Conservation (phyloP, 2,797 vertebrate species). For the Cyprinodon diabolis region DNA sequence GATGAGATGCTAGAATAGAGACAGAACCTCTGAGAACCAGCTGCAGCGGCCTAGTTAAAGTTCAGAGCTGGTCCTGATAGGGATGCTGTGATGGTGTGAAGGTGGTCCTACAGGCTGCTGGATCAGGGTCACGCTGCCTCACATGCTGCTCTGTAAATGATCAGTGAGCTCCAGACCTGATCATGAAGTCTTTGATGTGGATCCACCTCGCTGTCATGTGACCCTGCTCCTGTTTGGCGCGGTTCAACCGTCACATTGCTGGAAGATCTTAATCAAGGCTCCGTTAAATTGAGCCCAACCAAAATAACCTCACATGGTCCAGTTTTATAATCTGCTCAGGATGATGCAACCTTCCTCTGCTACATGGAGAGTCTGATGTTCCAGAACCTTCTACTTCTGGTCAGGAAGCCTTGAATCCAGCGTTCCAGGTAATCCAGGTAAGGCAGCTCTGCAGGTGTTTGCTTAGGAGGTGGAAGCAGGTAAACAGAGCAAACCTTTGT, state of each 20-base stretch:
- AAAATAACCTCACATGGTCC: slow-evolving; percentile 36
- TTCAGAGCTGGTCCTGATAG: too few species aligned
- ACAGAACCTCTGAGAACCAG: too few species aligned
- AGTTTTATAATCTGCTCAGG: slow-evolving; percentile 18
- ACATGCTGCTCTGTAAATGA: too few species aligned
- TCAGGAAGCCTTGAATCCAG: background rate
- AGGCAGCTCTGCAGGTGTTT: slow-evolving; percentile 36
- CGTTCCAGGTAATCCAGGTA: too few species aligned
- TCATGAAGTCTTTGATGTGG: background rate
- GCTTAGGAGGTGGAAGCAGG: slow-evolving; percentile 40
- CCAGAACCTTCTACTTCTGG: background rate
- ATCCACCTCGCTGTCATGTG: slow-evolving; percentile 16
- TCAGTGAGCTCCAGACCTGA: too few species aligned
- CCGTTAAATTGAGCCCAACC: slow-evolving; percentile 24
- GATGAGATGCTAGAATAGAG: too few species aligned
- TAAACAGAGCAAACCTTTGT: background rate
- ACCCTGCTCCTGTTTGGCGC: slow-evolving; percentile 15
- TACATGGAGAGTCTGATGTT: slow-evolving; percentile 22
- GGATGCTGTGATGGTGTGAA: too few species aligned
- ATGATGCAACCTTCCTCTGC: slow-evolving; percentile 17
- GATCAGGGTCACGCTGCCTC: too few species aligned
- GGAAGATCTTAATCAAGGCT: slow-evolving; percentile 21
- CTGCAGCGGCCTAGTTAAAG: too few species aligned
- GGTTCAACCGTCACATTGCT: slow-evolving; percentile 31
- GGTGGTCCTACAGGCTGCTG: too few species aligned